Conservation (phyloP, 2,113 vertebrate species). For the Ailuropoda melanoleuca region DNA sequence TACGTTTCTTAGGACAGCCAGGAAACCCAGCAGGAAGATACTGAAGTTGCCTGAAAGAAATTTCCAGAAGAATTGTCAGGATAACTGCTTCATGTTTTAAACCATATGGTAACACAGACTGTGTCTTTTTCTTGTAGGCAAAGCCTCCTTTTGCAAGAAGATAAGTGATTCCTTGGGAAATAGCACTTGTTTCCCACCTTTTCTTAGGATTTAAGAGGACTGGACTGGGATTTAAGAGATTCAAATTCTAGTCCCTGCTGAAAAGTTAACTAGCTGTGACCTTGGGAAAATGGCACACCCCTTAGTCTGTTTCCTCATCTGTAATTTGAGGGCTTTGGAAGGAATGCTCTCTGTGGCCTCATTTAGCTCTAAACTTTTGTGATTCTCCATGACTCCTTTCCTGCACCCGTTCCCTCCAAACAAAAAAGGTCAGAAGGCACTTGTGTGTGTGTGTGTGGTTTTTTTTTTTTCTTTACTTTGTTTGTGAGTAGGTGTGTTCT, state of each 20-base stretch:
- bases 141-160: not conserved
- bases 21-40: conserved; percentile 68
- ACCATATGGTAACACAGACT: not conserved
- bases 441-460: not conserved
- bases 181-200: conserved; percentile 50
- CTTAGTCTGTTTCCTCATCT: conserved; percentile 50
- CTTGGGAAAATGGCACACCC: conserved; percentile 56
- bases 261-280: conserved; percentile 69
- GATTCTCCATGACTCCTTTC: not conserved
- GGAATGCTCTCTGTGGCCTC: not conserved
- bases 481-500: not conserved
- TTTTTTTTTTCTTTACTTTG: not conserved
- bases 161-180: conserved; percentile 61
- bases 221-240: conserved; percentile 57
- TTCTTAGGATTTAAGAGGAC: conserved; percentile 41
- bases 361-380: not conserved
- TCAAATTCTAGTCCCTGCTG: conserved; percentile 62
- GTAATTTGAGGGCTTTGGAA: conserved; percentile 44
- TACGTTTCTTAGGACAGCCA: conserved; percentile 54
- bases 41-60: conserved; percentile 38
- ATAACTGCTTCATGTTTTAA: conserved; percentile 21
- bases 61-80: not conserved
- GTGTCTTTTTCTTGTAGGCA: conserved; percentile 41
- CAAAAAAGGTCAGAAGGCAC: not conserved
- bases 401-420: not conserved